A percentile compares a stretch with the other conserved stretches of the same genome.
phyloP scores from a whole-genome alignment of 2,888 invertebrate genomes.

The Agriopis leucophaearia region DNA sequence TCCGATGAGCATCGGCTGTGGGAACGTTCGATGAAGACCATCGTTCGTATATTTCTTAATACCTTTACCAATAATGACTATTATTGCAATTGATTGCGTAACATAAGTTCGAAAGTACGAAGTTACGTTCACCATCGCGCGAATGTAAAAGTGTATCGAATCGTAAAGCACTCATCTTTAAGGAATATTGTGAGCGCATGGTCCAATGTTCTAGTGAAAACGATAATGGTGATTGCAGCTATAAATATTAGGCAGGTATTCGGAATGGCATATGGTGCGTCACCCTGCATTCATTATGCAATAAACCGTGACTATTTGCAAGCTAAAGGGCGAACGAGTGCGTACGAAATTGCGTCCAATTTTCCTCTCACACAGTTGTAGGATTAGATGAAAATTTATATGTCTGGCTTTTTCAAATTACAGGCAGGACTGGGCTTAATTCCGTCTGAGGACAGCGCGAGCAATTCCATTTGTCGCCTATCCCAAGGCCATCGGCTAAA shows the following conservation, averaged over 20 bases:
- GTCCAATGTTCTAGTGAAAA: slow-evolving; percentile 53
- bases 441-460: slow-evolving; percentile 67
- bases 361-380: slow-evolving; percentile 78
- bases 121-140: slow-evolving; percentile 58
- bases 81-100: slow-evolving; percentile 45
- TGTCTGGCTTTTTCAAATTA: slow-evolving; percentile 85
- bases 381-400: slow-evolving; percentile 83
- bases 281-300: slow-evolving; percentile 69
- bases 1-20: slow-evolving; percentile 31
- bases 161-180: slow-evolving; percentile 63
- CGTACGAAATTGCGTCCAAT: slow-evolving; percentile 78
- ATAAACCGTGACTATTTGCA: slow-evolving; percentile 75
- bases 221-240: slow-evolving; percentile 52
- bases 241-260: slow-evolving; percentile 50
- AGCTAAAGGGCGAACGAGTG: slow-evolving; percentile 68
- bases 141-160: slow-evolving; percentile 77
- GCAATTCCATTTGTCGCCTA: slow-evolving; percentile 68
- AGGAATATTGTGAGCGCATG: slow-evolving; percentile 48
- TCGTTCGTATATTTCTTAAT: slow-evolving; percentile 29
- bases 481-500: slow-evolving; percentile 62
- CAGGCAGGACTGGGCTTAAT: slow-evolving; percentile 70
- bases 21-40: slow-evolving; percentile 22
- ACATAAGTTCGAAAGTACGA: slow-evolving; percentile 57
- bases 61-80: slow-evolving; percentile 30
- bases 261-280: slow-evolving; percentile 59